Evolutionary conservation across 2,888 invertebrate genomes (phyloP).

Genomic region (Meteorus cinctellus): DNA sequence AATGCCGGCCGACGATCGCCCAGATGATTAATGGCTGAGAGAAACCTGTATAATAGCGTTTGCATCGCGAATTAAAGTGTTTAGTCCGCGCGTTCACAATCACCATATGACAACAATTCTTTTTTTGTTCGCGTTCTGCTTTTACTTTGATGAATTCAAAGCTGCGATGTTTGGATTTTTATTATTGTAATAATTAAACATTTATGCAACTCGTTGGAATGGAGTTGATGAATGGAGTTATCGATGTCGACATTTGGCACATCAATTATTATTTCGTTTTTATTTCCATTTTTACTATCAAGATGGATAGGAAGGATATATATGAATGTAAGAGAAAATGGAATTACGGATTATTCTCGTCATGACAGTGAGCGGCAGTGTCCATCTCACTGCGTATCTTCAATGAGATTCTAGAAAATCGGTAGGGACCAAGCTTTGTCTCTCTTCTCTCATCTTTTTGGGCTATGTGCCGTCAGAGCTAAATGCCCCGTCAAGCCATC

Average conservation of each 20-base stretch:
- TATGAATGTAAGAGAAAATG: not conserved
- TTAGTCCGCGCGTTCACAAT: slow-evolving; percentile 50
- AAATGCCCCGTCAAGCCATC: slow-evolving; percentile 38
- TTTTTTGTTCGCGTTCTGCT: not conserved
- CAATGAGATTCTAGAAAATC: slow-evolving; percentile 34
- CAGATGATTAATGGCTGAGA: slow-evolving; percentile 66
- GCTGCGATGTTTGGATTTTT: too few species aligned
- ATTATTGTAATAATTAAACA: not conserved
- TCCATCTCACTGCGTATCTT: slow-evolving; percentile 16
- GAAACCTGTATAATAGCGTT: slow-evolving; percentile 63
- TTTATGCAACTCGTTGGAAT: not conserved
- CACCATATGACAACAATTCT: slow-evolving; percentile 1
- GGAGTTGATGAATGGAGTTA: not conserved
- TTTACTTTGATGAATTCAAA: not conserved
- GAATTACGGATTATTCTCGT: slow-evolving; percentile 37
- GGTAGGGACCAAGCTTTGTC: not conserved
- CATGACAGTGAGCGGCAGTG: slow-evolving; percentile 29
- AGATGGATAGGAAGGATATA: not conserved
- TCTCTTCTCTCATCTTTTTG: not conserved
- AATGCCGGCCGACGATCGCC: slow-evolving; percentile 67
- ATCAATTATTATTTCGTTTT: slow-evolving; percentile 1
- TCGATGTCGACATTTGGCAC: slow-evolving; percentile 1
- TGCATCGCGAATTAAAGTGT: slow-evolving; percentile 64
- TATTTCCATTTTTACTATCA: not conserved
- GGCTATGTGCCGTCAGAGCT: slow-evolving; percentile 1